phyloP scores from a whole-genome alignment of 2,113 vertebrate species.

The Oceanites oceanicus region DNA sequence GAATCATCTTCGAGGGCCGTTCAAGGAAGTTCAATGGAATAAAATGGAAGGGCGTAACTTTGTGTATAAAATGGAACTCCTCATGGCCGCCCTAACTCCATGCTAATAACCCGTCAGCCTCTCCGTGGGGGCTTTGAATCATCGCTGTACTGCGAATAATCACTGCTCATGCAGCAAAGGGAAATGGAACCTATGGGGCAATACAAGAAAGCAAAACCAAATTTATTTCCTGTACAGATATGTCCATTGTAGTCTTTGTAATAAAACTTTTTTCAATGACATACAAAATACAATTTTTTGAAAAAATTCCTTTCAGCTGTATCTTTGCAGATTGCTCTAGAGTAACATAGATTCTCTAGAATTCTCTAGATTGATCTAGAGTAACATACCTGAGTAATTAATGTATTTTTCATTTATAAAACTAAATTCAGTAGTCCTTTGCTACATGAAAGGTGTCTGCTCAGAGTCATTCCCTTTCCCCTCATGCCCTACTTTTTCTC shows the following conservation, averaged over 20 bases:
- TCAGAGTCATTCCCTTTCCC: background rate
- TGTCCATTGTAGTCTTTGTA: background rate
- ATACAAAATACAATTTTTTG: background rate
- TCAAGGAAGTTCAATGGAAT: constrained; percentile 94
- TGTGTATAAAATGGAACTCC: constrained; percentile 98
- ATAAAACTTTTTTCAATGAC: background rate
- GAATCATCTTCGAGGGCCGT: constrained; percentile 89
- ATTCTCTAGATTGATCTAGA: too few relatives aligned
- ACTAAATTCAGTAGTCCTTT: background rate
- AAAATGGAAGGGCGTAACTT: constrained; percentile 98
- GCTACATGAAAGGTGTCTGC: background rate
- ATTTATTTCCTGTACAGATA: background rate
- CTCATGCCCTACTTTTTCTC: background rate
- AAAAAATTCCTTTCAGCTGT: background rate
- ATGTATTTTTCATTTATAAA: background rate
- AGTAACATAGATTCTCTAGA: too few relatives aligned
- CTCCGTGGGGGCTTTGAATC: background rate
- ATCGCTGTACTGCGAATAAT: background rate
- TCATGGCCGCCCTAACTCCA: constrained; percentile 93
- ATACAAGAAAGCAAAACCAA: background rate
- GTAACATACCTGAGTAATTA: background rate
- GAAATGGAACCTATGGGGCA: background rate
- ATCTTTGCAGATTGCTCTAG: background rate
- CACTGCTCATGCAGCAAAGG: background rate
- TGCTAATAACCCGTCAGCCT: constrained; percentile 61